phyloP scores from a whole-genome alignment of 1,140 invertebrate species.

The Theocolax elegans region DNA sequence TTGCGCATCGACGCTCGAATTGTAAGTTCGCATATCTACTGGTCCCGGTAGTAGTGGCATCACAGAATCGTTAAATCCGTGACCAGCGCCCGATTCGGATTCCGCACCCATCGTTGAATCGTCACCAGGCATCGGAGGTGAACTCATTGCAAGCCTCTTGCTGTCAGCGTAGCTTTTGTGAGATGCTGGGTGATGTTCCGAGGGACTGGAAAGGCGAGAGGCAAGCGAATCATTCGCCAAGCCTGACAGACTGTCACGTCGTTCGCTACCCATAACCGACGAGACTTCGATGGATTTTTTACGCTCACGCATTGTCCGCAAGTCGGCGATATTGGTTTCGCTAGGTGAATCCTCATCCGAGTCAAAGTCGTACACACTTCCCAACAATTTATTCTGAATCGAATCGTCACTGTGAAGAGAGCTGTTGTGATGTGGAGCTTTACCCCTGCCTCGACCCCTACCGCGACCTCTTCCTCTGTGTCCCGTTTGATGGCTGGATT shows the following conservation, averaged over 20 bases:
- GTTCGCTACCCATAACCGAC: background rate
- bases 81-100: constrained; percentile 44
- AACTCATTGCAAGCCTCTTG: constrained; percentile 51
- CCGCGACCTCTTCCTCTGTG: constrained; percentile 72
- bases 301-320: constrained; percentile 83
- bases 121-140: constrained; percentile 47
- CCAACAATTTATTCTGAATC: constrained; percentile 81
- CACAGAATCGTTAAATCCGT: constrained; percentile 71
- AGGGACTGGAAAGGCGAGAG: background rate
- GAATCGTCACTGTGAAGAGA: constrained; percentile 65
- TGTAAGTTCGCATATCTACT: constrained; percentile 89
- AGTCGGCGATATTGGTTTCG: constrained; percentile 80
- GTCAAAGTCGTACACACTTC: constrained; percentile 88
- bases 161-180: constrained; percentile 64
- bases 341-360: constrained; percentile 84
- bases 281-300: constrained; percentile 78
- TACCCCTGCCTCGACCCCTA: constrained; percentile 76
- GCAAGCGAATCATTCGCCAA: background rate
- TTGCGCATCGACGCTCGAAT: constrained; percentile 66
- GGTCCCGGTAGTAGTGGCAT: constrained; percentile 82
- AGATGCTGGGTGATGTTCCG: background rate
- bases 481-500: constrained; percentile 63
- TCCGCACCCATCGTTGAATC: constrained; percentile 53
- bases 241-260: background rate
- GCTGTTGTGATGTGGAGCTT: constrained; percentile 54